Base-by-base conservation (phyloP, 2,888 invertebrate genomes). In the Temnothorax rugatulus region DNA sequence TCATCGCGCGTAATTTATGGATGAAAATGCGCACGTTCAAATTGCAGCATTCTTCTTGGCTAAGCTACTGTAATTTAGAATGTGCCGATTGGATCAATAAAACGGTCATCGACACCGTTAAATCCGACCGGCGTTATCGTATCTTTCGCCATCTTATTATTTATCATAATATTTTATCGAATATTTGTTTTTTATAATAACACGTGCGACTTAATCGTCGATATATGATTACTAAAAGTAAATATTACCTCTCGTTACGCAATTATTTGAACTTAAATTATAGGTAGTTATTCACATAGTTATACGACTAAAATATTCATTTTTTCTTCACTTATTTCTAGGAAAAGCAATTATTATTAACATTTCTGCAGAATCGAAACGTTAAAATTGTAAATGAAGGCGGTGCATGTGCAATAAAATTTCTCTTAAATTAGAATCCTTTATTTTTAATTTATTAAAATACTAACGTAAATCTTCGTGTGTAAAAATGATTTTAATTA, bases 1-100 rank as follows among this genome's bases (percentile, higher is more conserved):
- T 87, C 59, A 85, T 79, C 47, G 25, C 34, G 34, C 50, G 54
- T 75, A 61, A 25, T 38, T 50, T 63, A 54, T 69, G 61, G 77
- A 57, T 88, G 18, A 66, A 79, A 61, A 11, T 68, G 29, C 18
- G n/a, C 25, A 15, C 11, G 21, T 61, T 4, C 21, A 74, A 82
- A 84, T 66, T 54, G 63, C 15, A 21, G 21, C 7, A 18, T 47
- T 75, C 25, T 47, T 61, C 54, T 57, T n/a, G 25, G 29, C 13
- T 73, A 57, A 57, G n/a, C 15, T 82, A 44, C 54, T 18, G 34
- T 21, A 82, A 69, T 66, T 79, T 75, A 63, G 21, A 77, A 18
- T 13, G 7, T 66, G 25, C 11, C 21, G 15, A 29, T 71, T 25
- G 41, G 15, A 0, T 15, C 18, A 21, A 64, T 61, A 50, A 74